A percentile compares a stretch with the other conserved stretches of the same genome.
phyloP scores from a whole-genome alignment of 2,888 invertebrate genomes.

The Macaria liturata region DNA sequence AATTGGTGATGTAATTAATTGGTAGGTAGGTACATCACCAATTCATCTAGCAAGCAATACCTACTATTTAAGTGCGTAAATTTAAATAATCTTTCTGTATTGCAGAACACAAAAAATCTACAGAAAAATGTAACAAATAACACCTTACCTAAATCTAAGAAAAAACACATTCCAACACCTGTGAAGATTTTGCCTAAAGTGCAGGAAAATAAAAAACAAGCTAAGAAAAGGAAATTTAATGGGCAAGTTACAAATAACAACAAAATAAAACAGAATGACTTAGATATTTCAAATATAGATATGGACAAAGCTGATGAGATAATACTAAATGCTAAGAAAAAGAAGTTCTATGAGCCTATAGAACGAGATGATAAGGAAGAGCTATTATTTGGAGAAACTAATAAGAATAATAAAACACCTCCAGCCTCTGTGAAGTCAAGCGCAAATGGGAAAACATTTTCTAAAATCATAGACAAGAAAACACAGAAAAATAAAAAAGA shows the following conservation, averaged over 20 bases:
- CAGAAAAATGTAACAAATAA: slow-evolving; percentile 12
- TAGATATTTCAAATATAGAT: slow-evolving; percentile 41
- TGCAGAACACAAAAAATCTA: slow-evolving; percentile 11
- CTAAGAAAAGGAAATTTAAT: slow-evolving; percentile 22
- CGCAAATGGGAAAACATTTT: slow-evolving; percentile 9
- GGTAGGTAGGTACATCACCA: too few relatives aligned
- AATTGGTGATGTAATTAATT: too few relatives aligned
- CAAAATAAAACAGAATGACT: slow-evolving; percentile 29
- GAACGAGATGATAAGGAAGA: slow-evolving; percentile 52
- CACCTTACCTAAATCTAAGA: slow-evolving; percentile 1
- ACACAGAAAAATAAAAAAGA: slow-evolving; percentile 10
- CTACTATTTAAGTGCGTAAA: not conserved
- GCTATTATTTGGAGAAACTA: slow-evolving; percentile 38
- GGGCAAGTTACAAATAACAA: slow-evolving; percentile 21
- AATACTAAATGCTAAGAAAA: slow-evolving; percentile 57
- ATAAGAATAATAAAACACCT: slow-evolving; percentile 13
- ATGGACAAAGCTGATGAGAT: slow-evolving; percentile 56
- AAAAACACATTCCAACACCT: slow-evolving; percentile 2
- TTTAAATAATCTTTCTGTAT: not conserved
- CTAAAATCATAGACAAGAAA: slow-evolving; percentile 14
- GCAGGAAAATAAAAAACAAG: slow-evolving; percentile 8
- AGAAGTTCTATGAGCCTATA: slow-evolving; percentile 53
- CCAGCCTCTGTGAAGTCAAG: slow-evolving; percentile 5
- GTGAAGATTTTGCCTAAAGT: slow-evolving; percentile 10
- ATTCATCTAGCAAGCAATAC: too few relatives aligned